phyloP scores from a whole-genome alignment of 2,113 vertebrate genomes.

The Spea bombifrons region DNA sequence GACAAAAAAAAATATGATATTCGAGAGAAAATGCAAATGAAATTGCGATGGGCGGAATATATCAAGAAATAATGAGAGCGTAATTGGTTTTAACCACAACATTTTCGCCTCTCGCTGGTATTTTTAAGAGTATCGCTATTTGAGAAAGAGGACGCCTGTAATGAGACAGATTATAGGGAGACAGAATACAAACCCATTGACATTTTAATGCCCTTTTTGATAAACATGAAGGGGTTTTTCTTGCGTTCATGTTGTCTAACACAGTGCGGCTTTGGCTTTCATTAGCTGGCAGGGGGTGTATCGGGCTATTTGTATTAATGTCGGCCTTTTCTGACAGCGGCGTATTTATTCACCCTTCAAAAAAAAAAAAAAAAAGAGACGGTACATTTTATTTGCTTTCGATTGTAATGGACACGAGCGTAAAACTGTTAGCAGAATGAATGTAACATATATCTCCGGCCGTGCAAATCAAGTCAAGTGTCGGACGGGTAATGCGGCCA shows the following conservation, averaged over 20 bases:
- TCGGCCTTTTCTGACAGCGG: conserved; percentile 11
- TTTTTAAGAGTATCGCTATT: conserved; percentile 41
- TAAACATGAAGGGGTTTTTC: conserved; percentile 36
- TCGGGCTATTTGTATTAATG: background rate
- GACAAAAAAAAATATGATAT: conserved; percentile 25
- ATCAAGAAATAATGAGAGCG: conserved; percentile 39
- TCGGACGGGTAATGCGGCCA: too few species aligned
- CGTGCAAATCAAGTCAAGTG: too few species aligned
- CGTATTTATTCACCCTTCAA: conserved; percentile 16
- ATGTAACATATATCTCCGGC: too few species aligned
- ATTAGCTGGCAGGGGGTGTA: background rate
- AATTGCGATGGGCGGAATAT: conserved; percentile 40
- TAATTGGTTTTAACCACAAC: conserved; percentile 46
- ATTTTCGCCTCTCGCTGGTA: conserved; percentile 37
- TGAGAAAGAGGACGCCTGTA: conserved; percentile 27
- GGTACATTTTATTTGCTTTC: background rate
- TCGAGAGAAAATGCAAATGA: conserved; percentile 39
- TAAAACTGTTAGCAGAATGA: too few species aligned
- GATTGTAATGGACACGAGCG: too few species aligned
- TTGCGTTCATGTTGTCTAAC: background rate
- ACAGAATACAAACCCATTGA: conserved; percentile 43
- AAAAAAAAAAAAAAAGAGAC: background rate
- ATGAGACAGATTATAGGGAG: conserved; percentile 34
- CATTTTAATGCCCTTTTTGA: conserved; percentile 47
- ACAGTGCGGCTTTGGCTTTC: background rate